Evolutionary conservation across 2,888 invertebrate genomes (phyloP).

Genomic region (Vandiemenella viatica): DNA sequence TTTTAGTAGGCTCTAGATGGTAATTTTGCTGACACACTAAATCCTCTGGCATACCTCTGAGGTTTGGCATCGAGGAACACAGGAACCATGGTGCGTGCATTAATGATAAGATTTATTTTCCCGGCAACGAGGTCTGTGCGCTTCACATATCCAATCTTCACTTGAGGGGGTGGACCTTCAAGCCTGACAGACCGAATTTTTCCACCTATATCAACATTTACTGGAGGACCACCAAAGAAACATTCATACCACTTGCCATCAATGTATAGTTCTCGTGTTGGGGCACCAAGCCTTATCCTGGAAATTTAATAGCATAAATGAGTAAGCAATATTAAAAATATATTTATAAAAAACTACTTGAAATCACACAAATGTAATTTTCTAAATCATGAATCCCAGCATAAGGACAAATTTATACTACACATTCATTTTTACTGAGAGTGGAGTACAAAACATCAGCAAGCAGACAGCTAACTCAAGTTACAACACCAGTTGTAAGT

Average conservation of each 20-base stretch:
- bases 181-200: conserved; percentile 64
- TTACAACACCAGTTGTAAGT: too few relatives aligned
- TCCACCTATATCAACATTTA: conserved; percentile 64
- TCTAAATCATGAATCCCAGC: neutral
- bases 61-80: conserved; percentile 71
- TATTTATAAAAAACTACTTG: conserved; percentile 1
- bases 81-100: conserved; percentile 62
- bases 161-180: conserved; percentile 85
- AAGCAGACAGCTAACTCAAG: too few relatives aligned
- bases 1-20: too few relatives aligned
- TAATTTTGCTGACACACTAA: too few relatives aligned
- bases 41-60: conserved; percentile 47
- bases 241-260: conserved; percentile 83
- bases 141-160: conserved; percentile 67
- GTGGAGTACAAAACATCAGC: too few relatives aligned
- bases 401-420: too few relatives aligned
- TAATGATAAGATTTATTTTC: conserved; percentile 68
- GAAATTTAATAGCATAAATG: conserved; percentile 22
- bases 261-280: conserved; percentile 79
- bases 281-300: conserved; percentile 76
- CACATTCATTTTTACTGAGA: too few relatives aligned
- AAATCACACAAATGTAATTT: conserved; percentile 3
- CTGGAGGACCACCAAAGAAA: conserved; percentile 78
- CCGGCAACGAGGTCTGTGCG: conserved; percentile 71
- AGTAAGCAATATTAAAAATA: conserved; percentile 1